These are phyloP conservation scores for Dipodomys stephensi DNA, from an alignment of 2,113 vertebrate genomes.

Conservation along the genomic window DNA sequence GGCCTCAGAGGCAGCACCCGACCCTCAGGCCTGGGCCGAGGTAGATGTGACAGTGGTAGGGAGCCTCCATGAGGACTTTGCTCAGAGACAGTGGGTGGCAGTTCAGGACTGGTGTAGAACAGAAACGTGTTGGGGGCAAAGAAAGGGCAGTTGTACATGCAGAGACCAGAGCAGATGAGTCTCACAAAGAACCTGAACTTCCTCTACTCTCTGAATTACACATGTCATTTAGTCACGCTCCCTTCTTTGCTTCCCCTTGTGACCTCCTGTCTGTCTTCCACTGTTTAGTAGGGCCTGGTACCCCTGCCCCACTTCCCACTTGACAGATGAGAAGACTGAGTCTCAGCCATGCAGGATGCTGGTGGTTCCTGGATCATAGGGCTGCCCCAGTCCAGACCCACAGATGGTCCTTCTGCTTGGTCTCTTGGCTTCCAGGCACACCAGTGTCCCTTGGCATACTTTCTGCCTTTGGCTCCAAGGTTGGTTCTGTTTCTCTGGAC, in stretches of 20 bases:
- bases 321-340: background rate
- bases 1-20: background rate
- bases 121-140: too few species aligned
- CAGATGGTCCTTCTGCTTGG: background rate
- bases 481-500: background rate
- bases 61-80: background rate
- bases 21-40: background rate
- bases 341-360: background rate
- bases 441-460: background rate
- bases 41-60: accelerated
- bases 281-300: background rate
- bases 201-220: accelerated
- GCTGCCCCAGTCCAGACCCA: background rate
- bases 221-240: background rate
- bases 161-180: background rate
- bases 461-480: background rate
- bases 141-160: background rate
- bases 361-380: background rate
- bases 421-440: background rate
- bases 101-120: accelerated
- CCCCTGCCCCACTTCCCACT: background rate
- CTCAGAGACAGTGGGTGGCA: background rate
- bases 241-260: background rate
- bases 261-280: accelerated
- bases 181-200: background rate